Conservation (phyloP, 1,140 invertebrate species). For the Leptopilina boulardi region DNA sequence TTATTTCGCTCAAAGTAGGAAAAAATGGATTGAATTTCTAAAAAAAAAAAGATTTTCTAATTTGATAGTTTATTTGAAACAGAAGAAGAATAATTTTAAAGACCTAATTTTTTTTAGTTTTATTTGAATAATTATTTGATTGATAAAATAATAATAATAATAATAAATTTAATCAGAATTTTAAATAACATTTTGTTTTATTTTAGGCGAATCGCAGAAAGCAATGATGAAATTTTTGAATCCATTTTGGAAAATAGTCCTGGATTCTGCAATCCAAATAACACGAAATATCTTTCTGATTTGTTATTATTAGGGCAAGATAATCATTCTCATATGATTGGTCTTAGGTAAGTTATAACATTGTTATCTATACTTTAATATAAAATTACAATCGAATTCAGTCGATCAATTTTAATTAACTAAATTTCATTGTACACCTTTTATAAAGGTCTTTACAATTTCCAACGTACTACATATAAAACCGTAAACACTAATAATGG, state of each 20-base stretch:
- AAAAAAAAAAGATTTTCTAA: neutral
- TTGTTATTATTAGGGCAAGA: constrained; percentile 83
- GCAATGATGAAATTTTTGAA: constrained; percentile 88
- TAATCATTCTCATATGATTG: constrained; percentile 85
- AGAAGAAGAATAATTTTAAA: too few species aligned
- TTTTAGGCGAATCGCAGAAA: constrained; percentile 85
- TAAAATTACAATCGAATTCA: too few species aligned
- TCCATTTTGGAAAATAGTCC: constrained; percentile 88
- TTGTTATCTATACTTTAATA: constrained; percentile 30
- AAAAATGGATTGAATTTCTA: neutral
- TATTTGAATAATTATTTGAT: too few species aligned
- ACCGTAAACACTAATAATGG: too few species aligned
- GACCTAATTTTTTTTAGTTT: too few species aligned
- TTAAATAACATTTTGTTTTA: constrained; percentile 66
- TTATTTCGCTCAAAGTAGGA: neutral
- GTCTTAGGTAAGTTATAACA: constrained; percentile 80
- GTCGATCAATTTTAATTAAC: too few species aligned
- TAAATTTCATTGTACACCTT: too few species aligned
- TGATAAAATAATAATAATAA: too few species aligned
- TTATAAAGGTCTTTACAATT: too few species aligned
- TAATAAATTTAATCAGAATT: constrained; percentile 45
- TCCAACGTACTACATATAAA: too few species aligned
- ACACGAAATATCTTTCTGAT: constrained; percentile 86
- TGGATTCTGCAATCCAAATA: constrained; percentile 94
- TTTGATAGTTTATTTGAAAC: too few species aligned